Evolutionary conservation across 2,888 invertebrate genomes (phyloP).

Genomic region (Orthonychiurus folsomi): DNA sequence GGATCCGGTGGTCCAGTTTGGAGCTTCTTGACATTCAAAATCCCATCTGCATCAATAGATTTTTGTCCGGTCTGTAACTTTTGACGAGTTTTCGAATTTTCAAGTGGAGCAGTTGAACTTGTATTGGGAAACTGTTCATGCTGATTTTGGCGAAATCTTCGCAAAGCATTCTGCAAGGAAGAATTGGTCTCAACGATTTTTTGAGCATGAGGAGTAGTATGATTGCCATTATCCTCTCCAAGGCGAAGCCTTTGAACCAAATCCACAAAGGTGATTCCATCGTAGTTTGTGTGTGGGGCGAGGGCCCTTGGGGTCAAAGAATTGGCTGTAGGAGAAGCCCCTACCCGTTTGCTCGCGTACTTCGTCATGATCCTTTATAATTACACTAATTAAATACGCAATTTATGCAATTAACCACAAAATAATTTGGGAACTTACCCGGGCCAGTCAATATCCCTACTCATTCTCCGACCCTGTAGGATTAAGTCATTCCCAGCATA

Average conservation of each 20-base stretch:
- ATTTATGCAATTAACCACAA: not conserved
- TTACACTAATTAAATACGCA: not conserved
- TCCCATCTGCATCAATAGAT: not conserved
- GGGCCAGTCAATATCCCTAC: slow-evolving; percentile 39
- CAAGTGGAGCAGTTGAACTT: not conserved
- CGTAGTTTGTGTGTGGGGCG: not conserved
- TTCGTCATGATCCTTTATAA: slow-evolving; percentile 23
- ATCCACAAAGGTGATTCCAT: slow-evolving; percentile 33
- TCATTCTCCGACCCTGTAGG: slow-evolving; percentile 34
- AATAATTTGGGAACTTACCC: no score
- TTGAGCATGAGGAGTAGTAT: no score
- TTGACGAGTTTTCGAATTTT: not conserved
- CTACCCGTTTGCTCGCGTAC: slow-evolving; percentile 18
- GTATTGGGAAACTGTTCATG: not conserved
- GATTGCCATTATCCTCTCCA: slow-evolving; percentile 10
- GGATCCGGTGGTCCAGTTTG: not conserved
- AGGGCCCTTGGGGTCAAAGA: not conserved
- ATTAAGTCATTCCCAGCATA: slow-evolving; percentile 34
- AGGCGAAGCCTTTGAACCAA: slow-evolving; percentile 33
- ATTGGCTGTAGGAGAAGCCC: not conserved
- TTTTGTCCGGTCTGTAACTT: not conserved
- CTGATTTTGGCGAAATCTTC: not conserved
- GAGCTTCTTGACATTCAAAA: not conserved
- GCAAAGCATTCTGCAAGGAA: not conserved
- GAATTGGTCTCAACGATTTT: not conserved